Percentiles rank a stretch among this genome's conserved stretches.
Conservation (phyloP, 2,113 vertebrate genomes). For the Pardalotus punctatus region DNA sequence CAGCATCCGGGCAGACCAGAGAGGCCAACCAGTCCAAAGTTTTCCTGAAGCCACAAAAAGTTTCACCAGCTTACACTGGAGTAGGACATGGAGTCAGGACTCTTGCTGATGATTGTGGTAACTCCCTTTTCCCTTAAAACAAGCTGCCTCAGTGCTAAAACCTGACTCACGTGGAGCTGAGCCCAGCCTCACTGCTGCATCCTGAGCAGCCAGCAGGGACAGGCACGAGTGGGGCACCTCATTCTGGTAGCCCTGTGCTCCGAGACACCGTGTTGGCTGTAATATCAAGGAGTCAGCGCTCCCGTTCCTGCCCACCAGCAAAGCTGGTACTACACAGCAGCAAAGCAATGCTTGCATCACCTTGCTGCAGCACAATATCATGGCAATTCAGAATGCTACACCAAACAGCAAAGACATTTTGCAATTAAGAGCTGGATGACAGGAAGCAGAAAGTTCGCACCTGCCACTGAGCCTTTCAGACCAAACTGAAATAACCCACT, state of each 20-base stretch:
- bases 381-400: neutral
- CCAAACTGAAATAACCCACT: conserved; percentile 37
- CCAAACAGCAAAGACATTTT: neutral
- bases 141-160: neutral
- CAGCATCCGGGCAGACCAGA: neutral
- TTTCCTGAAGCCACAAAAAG: neutral
- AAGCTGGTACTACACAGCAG: neutral
- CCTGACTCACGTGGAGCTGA: rapidly evolving
- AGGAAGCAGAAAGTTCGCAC: conserved; percentile 43
- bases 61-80: neutral
- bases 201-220: neutral
- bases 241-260: neutral
- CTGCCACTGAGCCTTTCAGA: conserved; percentile 41
- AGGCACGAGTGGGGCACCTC: neutral
- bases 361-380: neutral
- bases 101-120: neutral
- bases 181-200: neutral
- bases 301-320: neutral
- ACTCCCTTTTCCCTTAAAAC: neutral
- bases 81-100: neutral
- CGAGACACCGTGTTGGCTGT: neutral
- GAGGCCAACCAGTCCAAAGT: neutral
- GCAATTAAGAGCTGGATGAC: conserved; percentile 13
- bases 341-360: neutral
- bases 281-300: neutral